phyloP scores from a whole-genome alignment of 2,888 invertebrate species.

The Zootermopsis nevadensis region DNA sequence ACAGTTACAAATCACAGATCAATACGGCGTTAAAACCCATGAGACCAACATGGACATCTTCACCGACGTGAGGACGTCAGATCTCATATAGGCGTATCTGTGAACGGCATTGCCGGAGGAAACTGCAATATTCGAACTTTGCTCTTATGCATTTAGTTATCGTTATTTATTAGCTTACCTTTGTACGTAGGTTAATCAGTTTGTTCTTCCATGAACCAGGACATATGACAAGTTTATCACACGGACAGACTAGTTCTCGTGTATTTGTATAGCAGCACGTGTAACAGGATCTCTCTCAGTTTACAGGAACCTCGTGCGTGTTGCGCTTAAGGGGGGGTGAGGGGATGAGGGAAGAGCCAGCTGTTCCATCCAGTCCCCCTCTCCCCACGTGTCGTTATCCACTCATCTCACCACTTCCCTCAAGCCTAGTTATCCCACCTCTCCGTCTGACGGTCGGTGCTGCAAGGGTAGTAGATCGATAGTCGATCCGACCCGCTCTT shows the following conservation, averaged over 20 bases:
- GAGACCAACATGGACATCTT: no score
- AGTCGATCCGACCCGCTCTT: neutral
- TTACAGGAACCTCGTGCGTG: neutral
- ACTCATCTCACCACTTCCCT: conserved; percentile 12
- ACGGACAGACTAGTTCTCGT: neutral
- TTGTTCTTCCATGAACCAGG: no score
- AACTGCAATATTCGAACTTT: no score
- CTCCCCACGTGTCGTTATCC: neutral
- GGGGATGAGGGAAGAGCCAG: neutral
- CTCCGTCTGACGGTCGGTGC: neutral
- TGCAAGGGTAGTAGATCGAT: conserved; percentile 11
- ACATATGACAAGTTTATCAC: neutral
- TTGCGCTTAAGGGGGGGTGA: neutral
- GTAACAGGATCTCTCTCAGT: neutral
- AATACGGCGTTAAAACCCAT: no score
- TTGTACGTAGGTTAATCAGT: no score
- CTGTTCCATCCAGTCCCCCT: neutral
- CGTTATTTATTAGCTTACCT: no score
- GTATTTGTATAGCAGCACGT: neutral
- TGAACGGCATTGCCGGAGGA: no score
- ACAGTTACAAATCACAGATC: no score
- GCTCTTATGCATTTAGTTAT: no score
- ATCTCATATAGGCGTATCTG: no score
- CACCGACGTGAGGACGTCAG: no score
- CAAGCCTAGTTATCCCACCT: neutral